Evolutionary conservation across 1,140 invertebrate genomes (phyloP).

Genomic region (Lucilia sericata): DNA sequence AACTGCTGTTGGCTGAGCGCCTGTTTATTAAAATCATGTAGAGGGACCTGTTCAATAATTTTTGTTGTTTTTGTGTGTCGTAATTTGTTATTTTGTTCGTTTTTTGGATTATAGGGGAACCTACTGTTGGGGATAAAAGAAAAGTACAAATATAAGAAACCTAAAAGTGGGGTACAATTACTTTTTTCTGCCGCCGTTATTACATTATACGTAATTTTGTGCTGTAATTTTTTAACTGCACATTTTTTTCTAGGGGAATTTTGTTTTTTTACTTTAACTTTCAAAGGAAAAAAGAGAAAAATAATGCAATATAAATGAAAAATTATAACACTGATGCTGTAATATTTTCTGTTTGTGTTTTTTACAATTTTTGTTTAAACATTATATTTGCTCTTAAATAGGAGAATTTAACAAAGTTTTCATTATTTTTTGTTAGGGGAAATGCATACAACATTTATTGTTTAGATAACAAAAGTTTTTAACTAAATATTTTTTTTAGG

Average conservation of each 20-base stretch:
- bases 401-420: no score
- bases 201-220: not conserved
- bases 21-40: slow-evolving; percentile 63
- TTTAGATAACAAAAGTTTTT: no score
- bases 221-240: not conserved
- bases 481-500: no score
- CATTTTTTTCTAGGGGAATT: not conserved
- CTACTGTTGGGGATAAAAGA: not conserved
- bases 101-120: not conserved
- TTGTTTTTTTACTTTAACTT: not conserved
- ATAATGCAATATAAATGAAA: not conserved
- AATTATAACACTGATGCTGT: not conserved
- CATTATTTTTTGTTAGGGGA: no score
- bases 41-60: slow-evolving; percentile 65
- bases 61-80: slow-evolving; percentile 45
- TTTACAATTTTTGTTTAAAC: no score
- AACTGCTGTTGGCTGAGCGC: slow-evolving; percentile 55
- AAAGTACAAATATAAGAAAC: not conserved
- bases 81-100: slow-evolving; percentile 1
- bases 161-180: not conserved
- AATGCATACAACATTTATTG: no score
- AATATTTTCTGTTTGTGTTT: not conserved
- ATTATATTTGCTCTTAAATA: no score
- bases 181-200: not conserved
- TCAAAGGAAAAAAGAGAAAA: not conserved